These are phyloP conservation scores for Caenorhabditis panamensis DNA, from an alignment of 2,888 invertebrate genomes.

Conservation along the genomic window DNA sequence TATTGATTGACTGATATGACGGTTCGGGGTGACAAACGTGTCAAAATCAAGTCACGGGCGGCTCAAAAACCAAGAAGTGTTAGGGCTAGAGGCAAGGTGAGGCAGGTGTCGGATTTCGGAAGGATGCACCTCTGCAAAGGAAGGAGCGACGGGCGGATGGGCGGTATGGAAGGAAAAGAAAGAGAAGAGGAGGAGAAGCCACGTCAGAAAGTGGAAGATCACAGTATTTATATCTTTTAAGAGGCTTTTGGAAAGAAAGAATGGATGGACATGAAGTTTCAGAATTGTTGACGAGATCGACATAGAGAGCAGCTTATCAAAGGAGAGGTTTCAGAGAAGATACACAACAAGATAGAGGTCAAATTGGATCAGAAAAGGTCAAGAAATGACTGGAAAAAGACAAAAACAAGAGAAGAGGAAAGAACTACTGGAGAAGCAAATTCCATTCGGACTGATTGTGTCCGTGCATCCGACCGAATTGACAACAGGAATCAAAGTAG, in stretches of 20 bases:
- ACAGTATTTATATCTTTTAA: no score
- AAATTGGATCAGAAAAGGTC: no score
- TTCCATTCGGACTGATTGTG: slow-evolving; percentile 10
- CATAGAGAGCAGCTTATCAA: no score
- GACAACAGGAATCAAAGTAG: slow-evolving; percentile 22
- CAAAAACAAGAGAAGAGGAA: neutral
- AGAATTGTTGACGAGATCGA: no score
- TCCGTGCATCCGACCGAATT: neutral
- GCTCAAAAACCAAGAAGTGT: slow-evolving; percentile 9
- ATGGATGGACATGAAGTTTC: no score
- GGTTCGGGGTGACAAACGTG: slow-evolving; percentile 15
- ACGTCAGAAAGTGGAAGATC: no score
- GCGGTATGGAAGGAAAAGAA: neutral
- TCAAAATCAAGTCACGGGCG: neutral
- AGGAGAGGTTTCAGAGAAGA: no score
- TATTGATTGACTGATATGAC: neutral
- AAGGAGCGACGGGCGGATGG: no score
- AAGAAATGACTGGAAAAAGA: no score
- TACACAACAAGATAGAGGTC: no score
- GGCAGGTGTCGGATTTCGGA: slow-evolving; percentile 35
- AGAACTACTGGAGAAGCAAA: neutral
- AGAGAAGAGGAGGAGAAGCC: neutral
- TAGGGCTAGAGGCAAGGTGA: slow-evolving; percentile 18
- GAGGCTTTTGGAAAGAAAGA: no score
- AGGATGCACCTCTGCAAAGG: neutral